phyloP scores from a whole-genome alignment of 1,140 invertebrate genomes.

The Camponotus floridanus region DNA sequence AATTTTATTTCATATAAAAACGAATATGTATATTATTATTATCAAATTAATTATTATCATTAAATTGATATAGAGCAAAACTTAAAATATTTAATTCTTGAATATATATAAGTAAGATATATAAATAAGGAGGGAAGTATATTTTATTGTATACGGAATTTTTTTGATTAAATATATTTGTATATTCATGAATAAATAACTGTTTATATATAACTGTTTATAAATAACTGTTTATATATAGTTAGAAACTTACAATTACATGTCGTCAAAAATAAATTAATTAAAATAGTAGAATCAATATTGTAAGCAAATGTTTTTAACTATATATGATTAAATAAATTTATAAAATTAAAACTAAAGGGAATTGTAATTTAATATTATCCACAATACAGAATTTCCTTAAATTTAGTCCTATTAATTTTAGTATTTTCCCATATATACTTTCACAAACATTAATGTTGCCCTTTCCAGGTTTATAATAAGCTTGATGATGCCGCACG shows the following conservation, averaged over 20 bases:
- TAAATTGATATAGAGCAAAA: neutral
- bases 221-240: no score
- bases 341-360: neutral
- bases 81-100: neutral
- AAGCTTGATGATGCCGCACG: no score
- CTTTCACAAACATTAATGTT: no score
- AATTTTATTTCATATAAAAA: neutral
- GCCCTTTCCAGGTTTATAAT: no score
- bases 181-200: no score
- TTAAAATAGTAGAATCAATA: neutral
- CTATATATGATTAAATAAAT: neutral
- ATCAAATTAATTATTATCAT: neutral
- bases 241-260: no score
- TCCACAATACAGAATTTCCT: no score
- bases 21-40: neutral
- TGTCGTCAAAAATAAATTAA: neutral
- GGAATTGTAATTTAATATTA: neutral
- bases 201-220: no score
- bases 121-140: neutral
- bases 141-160: neutral
- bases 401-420: no score
- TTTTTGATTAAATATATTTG: neutral
- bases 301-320: neutral
- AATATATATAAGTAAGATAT: constrained; percentile 5
- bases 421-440: no score